A percentile compares a stretch with the other conserved stretches of the same genome.
Conservation (phyloP, 1,140 invertebrate species). For the Macrocentrus cingulum region DNA sequence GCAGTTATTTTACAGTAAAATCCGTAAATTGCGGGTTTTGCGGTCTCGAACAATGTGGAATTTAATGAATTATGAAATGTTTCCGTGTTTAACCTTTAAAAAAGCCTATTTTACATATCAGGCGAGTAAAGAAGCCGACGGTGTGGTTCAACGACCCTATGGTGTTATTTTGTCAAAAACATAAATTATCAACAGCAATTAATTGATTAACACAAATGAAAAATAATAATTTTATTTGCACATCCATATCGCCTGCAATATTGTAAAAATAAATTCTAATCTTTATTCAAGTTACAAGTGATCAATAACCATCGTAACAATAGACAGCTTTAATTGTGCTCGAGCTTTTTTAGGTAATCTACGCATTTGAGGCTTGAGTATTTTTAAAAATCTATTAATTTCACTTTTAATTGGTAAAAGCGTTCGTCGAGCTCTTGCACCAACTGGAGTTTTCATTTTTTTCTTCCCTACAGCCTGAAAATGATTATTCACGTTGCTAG, state of each 20-base stretch:
- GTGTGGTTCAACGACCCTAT: slow-evolving; percentile 35
- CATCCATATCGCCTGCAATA: too few species aligned
- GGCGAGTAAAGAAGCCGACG: slow-evolving; percentile 39
- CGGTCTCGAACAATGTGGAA: slow-evolving; percentile 29
- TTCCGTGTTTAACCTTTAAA: slow-evolving; percentile 43
- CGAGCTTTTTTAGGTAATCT: slow-evolving; percentile 48
- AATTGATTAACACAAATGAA: too few species aligned
- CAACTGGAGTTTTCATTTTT: slow-evolving; percentile 23
- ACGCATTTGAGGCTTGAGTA: slow-evolving; percentile 48
- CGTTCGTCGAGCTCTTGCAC: slow-evolving; percentile 40
- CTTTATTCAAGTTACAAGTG: slow-evolving; percentile 42
- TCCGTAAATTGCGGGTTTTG: slow-evolving; percentile 39
- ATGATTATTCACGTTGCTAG: neutral
- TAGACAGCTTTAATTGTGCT: slow-evolving; percentile 50
- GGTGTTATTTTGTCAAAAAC: slow-evolving; percentile 6
- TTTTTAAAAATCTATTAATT: slow-evolving; percentile 45
- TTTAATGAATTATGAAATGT: slow-evolving; percentile 43
- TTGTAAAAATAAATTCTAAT: neutral
- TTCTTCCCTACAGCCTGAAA: neutral
- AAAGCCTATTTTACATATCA: slow-evolving; percentile 48
- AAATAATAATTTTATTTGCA: too few species aligned
- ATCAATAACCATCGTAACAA: slow-evolving; percentile 56
- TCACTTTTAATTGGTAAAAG: slow-evolving; percentile 53
- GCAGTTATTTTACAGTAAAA: slow-evolving; percentile 35
- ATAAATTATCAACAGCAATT: too few species aligned